Base-by-base conservation (phyloP, 2,113 vertebrate species). In the Potamarius usumacintae region DNA sequence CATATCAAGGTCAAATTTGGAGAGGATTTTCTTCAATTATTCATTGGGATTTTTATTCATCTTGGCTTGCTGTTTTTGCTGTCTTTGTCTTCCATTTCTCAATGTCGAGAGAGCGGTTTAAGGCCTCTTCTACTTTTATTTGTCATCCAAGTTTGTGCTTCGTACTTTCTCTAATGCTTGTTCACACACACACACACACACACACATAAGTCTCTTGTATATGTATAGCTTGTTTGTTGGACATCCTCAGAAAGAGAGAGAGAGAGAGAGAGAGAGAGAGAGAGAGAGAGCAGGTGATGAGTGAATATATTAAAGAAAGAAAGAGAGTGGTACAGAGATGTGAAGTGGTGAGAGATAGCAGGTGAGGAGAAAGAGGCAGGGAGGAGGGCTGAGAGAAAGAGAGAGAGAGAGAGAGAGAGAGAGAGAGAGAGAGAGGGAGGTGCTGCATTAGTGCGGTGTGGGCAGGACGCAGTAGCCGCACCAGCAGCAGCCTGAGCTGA, bases 391-490 rank as follows among this genome's bases (percentile, higher is more conserved):
- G 74, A 48, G 30, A 62, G 84, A 14, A 78, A 34, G 83, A 79
- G 85, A 87, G 86, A 55, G 85, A 55, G 78, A 69, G 89, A 87
- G 79, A 85, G 87, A 80, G 88, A 82, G 85, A 71, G 90, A 63
- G 88, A 90, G 89, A 88, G 92, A 71, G 85, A 74, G 67, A 27
- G 87, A 90, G 86, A 58, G 90, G 88, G 89, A 87, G 89, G 90
- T 76, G 92, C 92, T 94, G 94, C 93, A 94, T 94, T 91, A 91
- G 92, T 88, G 90, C 93, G 69, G 92, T 90, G 91, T 87, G 92
- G 92, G 92, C 90, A 89, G 91, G 86, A 91, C 72, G 87, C 90
- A 86, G 87, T 82, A 93, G 87, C 86, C 91, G 90, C 86, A 90
- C 87, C 88, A 93, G 91, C 89, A 94, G 92, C 92, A 92, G 90